Conservation (phyloP, 2,113 vertebrate species). For the Cricetomys ansorgei region DNA sequence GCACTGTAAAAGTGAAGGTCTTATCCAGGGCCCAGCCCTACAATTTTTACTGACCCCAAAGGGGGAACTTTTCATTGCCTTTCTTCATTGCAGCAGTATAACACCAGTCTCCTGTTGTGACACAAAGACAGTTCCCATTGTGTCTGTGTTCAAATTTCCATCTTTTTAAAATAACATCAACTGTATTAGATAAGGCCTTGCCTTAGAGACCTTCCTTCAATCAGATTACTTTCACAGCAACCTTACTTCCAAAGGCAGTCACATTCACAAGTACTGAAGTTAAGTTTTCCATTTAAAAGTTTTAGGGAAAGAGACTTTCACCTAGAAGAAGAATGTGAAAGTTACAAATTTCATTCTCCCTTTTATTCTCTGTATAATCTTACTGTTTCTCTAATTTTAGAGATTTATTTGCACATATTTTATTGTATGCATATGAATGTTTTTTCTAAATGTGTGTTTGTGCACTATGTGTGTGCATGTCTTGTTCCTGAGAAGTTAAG, state of each 20-base stretch:
- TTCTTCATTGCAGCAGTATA: not conserved
- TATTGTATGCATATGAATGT: not conserved
- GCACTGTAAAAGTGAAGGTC: not conserved
- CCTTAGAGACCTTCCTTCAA: not conserved
- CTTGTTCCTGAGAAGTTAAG: not conserved
- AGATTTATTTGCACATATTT: not conserved
- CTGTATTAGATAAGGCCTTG: not conserved
- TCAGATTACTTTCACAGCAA: not conserved
- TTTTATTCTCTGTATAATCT: not conserved
- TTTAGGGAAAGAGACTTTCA: rapidly evolving
- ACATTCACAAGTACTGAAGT: not conserved
- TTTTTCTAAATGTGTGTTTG: not conserved
- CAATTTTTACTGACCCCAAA: not conserved
- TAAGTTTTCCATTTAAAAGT: not conserved
- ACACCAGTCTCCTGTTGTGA: not conserved
- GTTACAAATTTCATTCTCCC: not conserved
- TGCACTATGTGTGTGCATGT: not conserved
- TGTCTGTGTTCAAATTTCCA: not conserved
- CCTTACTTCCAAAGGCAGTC: not conserved
- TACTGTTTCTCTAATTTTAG: not conserved
- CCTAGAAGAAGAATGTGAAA: not conserved
- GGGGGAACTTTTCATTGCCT: rapidly evolving
- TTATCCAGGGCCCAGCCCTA: too few species aligned
- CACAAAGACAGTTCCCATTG: not conserved
- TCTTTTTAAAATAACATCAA: not conserved